A percentile compares a stretch with the other conserved stretches of the same genome.
phyloP scores from a whole-genome alignment of 2,113 vertebrate genomes.

The Ranitomeya variabilis region DNA sequence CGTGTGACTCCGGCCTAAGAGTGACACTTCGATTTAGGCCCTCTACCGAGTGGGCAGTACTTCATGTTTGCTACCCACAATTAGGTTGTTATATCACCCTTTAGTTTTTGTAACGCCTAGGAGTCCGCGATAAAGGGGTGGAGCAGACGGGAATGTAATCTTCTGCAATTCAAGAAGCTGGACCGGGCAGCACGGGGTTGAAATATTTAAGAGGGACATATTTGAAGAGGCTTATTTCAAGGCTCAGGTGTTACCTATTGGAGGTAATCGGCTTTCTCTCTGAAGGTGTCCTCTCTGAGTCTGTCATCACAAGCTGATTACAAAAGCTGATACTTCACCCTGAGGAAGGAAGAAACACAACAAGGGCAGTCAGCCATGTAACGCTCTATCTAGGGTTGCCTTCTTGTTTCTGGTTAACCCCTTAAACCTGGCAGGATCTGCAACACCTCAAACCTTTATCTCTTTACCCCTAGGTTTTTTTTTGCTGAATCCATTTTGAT shows the following conservation, averaged over 20 bases:
- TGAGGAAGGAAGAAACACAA: constrained; percentile 26
- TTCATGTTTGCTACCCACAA: background rate
- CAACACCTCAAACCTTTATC: background rate
- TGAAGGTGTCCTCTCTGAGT: constrained; percentile 56
- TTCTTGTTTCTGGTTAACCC: constrained; percentile 34
- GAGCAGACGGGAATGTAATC: background rate
- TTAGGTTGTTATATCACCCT: background rate
- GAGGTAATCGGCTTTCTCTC: constrained; percentile 56
- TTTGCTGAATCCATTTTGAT: background rate
- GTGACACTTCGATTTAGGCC: background rate
- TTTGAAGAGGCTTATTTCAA: constrained; percentile 55
- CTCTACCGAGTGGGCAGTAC: no score
- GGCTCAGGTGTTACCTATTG: constrained; percentile 56
- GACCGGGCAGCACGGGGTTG: constrained; percentile 33
- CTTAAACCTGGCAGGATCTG: background rate
- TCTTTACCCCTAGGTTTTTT: background rate
- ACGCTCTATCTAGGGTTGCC: constrained; percentile 45
- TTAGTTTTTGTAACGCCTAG: background rate
- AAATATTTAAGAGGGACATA: constrained; percentile 58
- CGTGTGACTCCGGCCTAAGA: background rate
- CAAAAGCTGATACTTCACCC: constrained; percentile 55
- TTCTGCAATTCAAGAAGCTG: constrained; percentile 46
- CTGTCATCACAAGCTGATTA: constrained; percentile 56
- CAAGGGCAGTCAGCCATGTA: constrained; percentile 43
- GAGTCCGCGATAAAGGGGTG: background rate